Percentiles rank a stretch among this genome's conserved stretches.
phyloP scores from a whole-genome alignment of 2,888 invertebrate species.

The Oscheius myriophilus region DNA sequence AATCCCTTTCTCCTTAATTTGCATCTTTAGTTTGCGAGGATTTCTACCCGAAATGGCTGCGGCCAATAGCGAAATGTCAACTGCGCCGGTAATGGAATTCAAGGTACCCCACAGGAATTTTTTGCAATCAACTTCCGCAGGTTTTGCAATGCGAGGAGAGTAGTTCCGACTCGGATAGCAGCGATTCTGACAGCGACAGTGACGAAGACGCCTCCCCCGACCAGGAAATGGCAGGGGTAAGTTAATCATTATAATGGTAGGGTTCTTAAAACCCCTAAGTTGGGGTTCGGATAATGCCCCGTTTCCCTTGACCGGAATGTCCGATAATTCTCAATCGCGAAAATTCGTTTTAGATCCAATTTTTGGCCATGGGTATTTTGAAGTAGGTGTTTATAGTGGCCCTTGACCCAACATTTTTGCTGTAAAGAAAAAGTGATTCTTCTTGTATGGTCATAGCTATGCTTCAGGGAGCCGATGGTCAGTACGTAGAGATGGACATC shows the following conservation, averaged over 20 bases:
- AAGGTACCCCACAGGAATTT: conserved; percentile 4
- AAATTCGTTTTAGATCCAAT: too few species aligned
- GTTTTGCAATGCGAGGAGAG: conserved; percentile 8
- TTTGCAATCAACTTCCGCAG: too few species aligned
- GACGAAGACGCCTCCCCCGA: conserved; percentile 13
- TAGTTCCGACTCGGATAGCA: conserved; percentile 4
- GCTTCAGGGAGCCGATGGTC: conserved; percentile 1
- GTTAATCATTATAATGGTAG: too few species aligned
- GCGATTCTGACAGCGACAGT: conserved; percentile 8
- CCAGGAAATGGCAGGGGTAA: conserved; percentile 3
- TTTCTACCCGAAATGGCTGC: conserved; percentile 55
- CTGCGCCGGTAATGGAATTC: background rate
- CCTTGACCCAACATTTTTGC: too few species aligned
- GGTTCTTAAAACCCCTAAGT: too few species aligned
- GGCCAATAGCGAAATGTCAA: conserved; percentile 45
- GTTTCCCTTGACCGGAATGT: too few species aligned
- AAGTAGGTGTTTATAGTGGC: too few species aligned
- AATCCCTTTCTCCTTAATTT: background rate
- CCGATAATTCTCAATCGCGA: too few species aligned
- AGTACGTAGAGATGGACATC: conserved; percentile 39
- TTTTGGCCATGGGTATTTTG: too few species aligned
- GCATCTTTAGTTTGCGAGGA: conserved; percentile 27
- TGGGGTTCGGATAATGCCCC: too few species aligned
- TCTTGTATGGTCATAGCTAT: too few species aligned
- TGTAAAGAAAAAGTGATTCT: too few species aligned